A percentile compares a stretch with the other conserved stretches of the same genome.
phyloP scores from a whole-genome alignment of 30 jellyfish, hydroid and myxozoan species.

The Cassiopea xamachana region DNA sequence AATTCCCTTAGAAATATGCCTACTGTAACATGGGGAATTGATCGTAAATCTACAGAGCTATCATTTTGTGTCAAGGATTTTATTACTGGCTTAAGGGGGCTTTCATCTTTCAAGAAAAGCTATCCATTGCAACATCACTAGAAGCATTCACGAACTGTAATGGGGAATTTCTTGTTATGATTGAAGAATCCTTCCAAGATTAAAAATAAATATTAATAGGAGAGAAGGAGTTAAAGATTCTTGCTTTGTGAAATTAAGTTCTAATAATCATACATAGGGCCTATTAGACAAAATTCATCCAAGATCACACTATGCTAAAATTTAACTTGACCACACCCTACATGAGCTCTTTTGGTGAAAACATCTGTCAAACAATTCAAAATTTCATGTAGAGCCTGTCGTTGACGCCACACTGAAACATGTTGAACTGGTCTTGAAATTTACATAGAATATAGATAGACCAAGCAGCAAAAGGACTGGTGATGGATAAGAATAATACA shows the following conservation, averaged over 20 bases:
- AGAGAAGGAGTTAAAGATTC: background rate
- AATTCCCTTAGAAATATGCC: background rate
- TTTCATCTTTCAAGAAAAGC: background rate
- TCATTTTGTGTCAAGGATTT: background rate
- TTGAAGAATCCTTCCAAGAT: background rate
- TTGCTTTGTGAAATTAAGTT: background rate
- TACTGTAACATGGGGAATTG: background rate
- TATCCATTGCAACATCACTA: background rate
- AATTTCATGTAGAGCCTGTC: background rate
- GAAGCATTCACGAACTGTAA: background rate
- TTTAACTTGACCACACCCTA: background rate
- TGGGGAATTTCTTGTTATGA: background rate
- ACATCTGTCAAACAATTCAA: background rate
- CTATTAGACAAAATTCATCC: background rate
- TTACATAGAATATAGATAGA: background rate
- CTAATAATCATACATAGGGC: background rate
- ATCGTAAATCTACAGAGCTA: background rate
- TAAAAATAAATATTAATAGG: background rate
- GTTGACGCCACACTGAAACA: background rate
- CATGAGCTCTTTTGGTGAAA: background rate
- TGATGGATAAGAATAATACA: background rate
- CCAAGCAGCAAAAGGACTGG: background rate
- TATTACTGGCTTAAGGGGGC: background rate
- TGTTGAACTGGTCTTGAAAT: background rate
- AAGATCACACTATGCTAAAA: background rate